A percentile compares a stretch with the other conserved stretches of the same genome.
phyloP scores from a whole-genome alignment of 2,797 vertebrate genomes.

The Dermochelys coriacea region DNA sequence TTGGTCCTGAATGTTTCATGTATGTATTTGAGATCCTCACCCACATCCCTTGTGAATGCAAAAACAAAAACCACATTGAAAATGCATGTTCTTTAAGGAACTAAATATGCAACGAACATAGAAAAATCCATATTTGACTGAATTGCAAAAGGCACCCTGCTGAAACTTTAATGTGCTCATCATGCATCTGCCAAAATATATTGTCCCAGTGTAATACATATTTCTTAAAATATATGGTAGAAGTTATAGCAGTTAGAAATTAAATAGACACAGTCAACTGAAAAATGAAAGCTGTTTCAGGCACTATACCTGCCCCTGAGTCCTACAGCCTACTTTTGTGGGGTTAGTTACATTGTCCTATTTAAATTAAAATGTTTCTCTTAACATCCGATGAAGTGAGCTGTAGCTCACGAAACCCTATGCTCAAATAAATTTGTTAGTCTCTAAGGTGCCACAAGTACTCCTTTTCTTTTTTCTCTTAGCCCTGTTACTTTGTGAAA shows the following conservation, averaged over 20 bases:
- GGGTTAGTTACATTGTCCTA: not conserved
- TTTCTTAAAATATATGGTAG: slow-evolving; percentile 63
- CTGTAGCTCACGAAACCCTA: no score
- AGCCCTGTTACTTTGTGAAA: not conserved
- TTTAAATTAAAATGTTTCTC: not conserved
- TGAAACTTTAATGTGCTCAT: slow-evolving; percentile 72
- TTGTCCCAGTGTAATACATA: slow-evolving; percentile 46
- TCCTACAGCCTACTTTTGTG: not conserved
- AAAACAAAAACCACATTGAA: slow-evolving; percentile 48
- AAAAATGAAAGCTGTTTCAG: not conserved
- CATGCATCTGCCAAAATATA: slow-evolving; percentile 56
- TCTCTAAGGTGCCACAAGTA: no score
- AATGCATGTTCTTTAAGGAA: slow-evolving; percentile 60
- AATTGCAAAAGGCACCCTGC: slow-evolving; percentile 10
- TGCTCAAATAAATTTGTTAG: no score
- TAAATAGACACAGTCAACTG: slow-evolving; percentile 33
- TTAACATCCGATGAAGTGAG: no score
- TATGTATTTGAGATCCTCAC: slow-evolving; percentile 58
- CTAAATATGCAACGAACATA: slow-evolving; percentile 44
- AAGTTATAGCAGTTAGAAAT: slow-evolving; percentile 8
- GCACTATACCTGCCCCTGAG: not conserved
- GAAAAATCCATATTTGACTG: slow-evolving; percentile 28
- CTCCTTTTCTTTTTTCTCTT: no score
- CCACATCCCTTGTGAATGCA: slow-evolving; percentile 41
- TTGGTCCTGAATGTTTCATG: slow-evolving; percentile 72